phyloP scores from a whole-genome alignment of 2,113 vertebrate genomes.

The Sylvicapra grimmia region DNA sequence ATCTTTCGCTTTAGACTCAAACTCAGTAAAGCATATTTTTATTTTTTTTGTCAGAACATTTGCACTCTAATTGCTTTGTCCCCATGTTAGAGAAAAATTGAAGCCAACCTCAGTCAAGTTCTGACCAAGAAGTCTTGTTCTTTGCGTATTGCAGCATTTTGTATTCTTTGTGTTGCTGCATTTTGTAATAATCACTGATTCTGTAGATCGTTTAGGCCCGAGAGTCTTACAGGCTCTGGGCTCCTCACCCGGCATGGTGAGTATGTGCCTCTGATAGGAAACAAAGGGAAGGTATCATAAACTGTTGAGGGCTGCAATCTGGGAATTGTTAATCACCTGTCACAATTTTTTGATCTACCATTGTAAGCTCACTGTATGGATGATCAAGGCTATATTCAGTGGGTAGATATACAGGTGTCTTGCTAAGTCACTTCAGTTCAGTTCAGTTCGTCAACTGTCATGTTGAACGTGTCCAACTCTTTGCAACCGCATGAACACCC shows the following conservation, averaged over 20 bases:
- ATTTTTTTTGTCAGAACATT: constrained; percentile 12
- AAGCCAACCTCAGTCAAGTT: neutral
- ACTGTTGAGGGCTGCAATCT: neutral
- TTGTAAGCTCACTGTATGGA: neutral
- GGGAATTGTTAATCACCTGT: neutral
- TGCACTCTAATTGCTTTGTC: neutral
- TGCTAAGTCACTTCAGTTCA: neutral
- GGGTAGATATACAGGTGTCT: neutral
- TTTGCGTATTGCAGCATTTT: neutral
- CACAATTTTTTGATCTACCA: neutral
- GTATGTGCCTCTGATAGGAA: neutral
- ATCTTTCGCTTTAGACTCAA: neutral
- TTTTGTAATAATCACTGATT: neutral
- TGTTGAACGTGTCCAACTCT: neutral
- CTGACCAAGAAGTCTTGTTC: neutral
- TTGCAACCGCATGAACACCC: neutral
- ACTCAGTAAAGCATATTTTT: neutral
- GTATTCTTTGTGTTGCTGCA: neutral
- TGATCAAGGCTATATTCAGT: neutral
- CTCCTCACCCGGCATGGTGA: neutral
- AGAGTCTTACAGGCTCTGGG: neutral
- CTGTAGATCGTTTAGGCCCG: neutral
- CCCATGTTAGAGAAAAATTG: neutral
- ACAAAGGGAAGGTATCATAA: neutral
- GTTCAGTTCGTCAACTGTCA: neutral